Base-by-base conservation (phyloP, 2,797 vertebrate genomes). In the Peromyscus nudipes region DNA sequence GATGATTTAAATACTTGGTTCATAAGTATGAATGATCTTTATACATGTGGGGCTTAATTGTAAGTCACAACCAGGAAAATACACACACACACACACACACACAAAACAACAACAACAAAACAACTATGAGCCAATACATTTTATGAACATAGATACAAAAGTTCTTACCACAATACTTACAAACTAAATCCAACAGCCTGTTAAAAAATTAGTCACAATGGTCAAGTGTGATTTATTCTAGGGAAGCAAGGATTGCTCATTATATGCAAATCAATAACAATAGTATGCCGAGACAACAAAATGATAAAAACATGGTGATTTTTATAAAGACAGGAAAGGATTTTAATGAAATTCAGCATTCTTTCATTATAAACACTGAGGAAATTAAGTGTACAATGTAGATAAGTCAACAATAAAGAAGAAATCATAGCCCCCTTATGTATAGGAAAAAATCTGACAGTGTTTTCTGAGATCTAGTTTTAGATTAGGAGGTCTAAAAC, bases 1-100 rank as follows among this genome's bases (percentile, higher is more conserved):
- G 21, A 40, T 92, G 57, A 60, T 27, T 80, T 95, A 95, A 77
- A 67, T 52, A 76, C 65, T 76, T 64, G 9, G 9, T 84, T 89
- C 52, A 62, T 19, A 86, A 60, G 34, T 29, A 83, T 37, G 52
- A 10, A 40, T 75, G 1, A 34, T n/a, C 5, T 23, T 43, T 85
- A 60, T 55, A 2, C n/a, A 23, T 37, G 0, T 29, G 4, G 11
- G 57, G 4, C 6, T 92, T 31, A 92, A 73, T 92, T 97, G 31
- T 6, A 46, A 69, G 46, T 86, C 31, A 86, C 49, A 27, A 52
- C 6, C 4, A 23, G 64, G 6, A 52, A 86, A 69, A n/a, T 0
- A 52, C 7, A 52, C 31, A 25, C 34, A 52, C 52, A 52, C 52
- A 52, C 52, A 52, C 13, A 52, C 13, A 52, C 49, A 49, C 49